These are phyloP conservation scores for Trichechus manatus DNA, from an alignment of 2,113 vertebrate genomes.

Conservation along the genomic window DNA sequence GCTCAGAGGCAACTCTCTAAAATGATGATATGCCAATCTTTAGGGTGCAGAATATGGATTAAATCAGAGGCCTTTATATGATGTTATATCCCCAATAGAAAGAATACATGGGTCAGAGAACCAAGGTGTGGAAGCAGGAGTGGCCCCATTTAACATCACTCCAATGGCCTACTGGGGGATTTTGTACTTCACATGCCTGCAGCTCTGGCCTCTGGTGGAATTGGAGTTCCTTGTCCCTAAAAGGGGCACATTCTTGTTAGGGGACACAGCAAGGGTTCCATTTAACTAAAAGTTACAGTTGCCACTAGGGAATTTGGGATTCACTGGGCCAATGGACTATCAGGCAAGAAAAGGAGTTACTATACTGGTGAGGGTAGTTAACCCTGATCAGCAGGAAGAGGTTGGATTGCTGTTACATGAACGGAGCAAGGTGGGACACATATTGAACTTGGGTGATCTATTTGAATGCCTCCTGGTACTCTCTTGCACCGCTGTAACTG, in stretches of 20 bases:
- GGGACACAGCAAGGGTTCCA: background rate
- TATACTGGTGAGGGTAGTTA: background rate
- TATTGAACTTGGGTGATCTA: background rate
- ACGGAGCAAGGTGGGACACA: background rate
- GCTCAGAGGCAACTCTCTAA: background rate
- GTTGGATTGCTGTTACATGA: background rate
- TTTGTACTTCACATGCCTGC: background rate
- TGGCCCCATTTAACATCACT: background rate
- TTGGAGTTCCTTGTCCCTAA: conserved; percentile 1
- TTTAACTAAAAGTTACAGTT: background rate
- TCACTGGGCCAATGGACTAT: background rate
- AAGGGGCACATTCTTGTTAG: background rate
- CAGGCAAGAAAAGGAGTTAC: background rate
- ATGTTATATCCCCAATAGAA: background rate
- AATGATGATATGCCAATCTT: background rate
- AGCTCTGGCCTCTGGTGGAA: background rate
- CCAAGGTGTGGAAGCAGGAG: background rate
- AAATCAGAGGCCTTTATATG: background rate
- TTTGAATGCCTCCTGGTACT: background rate
- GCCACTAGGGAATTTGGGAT: background rate
- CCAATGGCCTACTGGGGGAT: background rate
- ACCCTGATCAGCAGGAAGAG: background rate
- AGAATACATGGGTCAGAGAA: background rate
- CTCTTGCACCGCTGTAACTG: background rate
- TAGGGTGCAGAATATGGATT: background rate